Conservation (phyloP, 2,113 vertebrate species). For the Pavo muticus region DNA sequence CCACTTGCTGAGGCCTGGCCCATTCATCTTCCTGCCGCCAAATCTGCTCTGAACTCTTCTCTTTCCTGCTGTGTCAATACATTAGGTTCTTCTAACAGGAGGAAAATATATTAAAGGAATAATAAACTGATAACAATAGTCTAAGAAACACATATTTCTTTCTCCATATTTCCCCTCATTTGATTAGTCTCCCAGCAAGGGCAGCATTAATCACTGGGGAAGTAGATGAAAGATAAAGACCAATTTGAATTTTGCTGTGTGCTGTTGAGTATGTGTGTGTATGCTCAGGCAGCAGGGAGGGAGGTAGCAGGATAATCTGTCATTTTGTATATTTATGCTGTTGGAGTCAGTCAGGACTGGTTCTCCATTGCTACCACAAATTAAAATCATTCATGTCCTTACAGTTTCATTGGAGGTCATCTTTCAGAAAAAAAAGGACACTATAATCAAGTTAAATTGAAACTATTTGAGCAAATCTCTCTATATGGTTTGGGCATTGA, state of each 20-base stretch:
- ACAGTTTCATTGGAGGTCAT: slow-evolving; percentile 75
- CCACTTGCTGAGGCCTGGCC: slow-evolving; percentile 46
- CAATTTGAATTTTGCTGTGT: slow-evolving; percentile 75
- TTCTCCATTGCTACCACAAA: slow-evolving; percentile 74
- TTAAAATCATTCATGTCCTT: slow-evolving; percentile 81
- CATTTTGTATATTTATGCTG: slow-evolving; percentile 77
- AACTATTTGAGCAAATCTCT: not conserved
- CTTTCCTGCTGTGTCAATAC: slow-evolving; percentile 51
- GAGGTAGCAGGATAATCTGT: slow-evolving; percentile 73
- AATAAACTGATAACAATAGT: slow-evolving; percentile 75
- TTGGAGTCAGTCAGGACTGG: slow-evolving; percentile 42
- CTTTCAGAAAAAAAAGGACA: slow-evolving; percentile 53
- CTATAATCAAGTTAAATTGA: slow-evolving; percentile 57
- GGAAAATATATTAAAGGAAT: slow-evolving; percentile 71
- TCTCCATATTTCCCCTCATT: slow-evolving; percentile 63
- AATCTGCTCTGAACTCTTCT: slow-evolving; percentile 62
- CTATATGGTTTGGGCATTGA: not conserved
- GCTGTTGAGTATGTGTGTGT: slow-evolving; percentile 46
- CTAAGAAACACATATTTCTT: slow-evolving; percentile 73
- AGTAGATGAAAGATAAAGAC: slow-evolving; percentile 77
- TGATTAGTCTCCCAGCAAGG: slow-evolving; percentile 67
- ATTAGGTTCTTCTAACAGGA: slow-evolving; percentile 68
- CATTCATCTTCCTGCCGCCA: slow-evolving; percentile 62
- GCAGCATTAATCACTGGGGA: slow-evolving; percentile 79
- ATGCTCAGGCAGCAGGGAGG: slow-evolving; percentile 35